These are phyloP conservation scores for Eupleurogrammus muticus DNA, from an alignment of 2,797 vertebrate species.

Conservation along the genomic window DNA sequence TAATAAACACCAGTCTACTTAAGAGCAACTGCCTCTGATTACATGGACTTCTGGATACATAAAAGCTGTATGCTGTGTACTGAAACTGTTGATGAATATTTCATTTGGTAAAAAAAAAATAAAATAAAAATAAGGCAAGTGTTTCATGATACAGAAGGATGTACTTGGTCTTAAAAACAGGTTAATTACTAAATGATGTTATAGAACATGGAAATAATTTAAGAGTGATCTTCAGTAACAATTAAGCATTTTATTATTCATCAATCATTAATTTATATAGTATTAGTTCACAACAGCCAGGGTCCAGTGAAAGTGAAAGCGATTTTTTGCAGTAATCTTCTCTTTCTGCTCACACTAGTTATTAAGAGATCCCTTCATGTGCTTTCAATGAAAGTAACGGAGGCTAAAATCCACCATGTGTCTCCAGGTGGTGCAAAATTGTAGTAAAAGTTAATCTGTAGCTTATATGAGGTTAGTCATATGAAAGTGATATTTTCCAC, in stretches of 20 bases:
- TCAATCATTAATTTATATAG: too few species aligned
- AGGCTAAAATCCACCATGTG: too few species aligned
- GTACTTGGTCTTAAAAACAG: background rate
- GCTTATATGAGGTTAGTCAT: too few species aligned
- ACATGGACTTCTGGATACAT: conserved; percentile 19
- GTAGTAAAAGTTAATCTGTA: too few species aligned
- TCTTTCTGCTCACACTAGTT: too few species aligned
- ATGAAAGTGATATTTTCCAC: too few species aligned
- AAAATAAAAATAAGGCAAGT: background rate
- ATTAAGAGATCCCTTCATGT: too few species aligned
- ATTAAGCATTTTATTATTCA: background rate
- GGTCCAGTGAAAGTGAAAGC: too few species aligned
- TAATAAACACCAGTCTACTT: conserved; percentile 78
- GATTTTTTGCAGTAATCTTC: too few species aligned
- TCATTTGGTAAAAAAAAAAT: background rate
- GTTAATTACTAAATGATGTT: background rate
- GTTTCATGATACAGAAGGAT: background rate
- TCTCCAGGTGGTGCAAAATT: too few species aligned
- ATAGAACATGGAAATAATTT: background rate
- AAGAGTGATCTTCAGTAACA: background rate
- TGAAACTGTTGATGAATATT: background rate
- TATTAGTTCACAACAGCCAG: too few species aligned
- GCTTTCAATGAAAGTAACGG: too few species aligned
- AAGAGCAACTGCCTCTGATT: conserved; percentile 36
- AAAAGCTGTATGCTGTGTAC: background rate